Conservation (phyloP, 2,113 vertebrate genomes). For the Buteo buteo region DNA sequence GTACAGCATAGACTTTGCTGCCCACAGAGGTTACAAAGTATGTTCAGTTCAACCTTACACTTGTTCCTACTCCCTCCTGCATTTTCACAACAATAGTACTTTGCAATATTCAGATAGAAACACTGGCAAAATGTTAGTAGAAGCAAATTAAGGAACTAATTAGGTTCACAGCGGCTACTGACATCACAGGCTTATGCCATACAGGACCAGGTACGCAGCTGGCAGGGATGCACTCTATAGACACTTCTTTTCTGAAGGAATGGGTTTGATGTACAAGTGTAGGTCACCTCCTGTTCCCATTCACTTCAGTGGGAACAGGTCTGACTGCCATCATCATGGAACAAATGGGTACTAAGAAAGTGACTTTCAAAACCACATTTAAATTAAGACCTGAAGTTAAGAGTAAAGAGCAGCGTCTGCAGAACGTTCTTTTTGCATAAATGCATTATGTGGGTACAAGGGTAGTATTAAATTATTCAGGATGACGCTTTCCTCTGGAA, state of each 20-base stretch:
- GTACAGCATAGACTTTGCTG: neutral
- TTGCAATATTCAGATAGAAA: neutral
- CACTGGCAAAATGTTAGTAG: neutral
- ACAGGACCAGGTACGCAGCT: neutral
- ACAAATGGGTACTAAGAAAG: neutral
- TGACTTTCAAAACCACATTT: neutral
- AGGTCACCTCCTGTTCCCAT: neutral
- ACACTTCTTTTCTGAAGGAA: neutral
- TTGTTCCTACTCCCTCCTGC: neutral
- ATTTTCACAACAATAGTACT: rapidly evolving
- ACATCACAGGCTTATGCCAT: neutral
- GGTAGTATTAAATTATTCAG: neutral
- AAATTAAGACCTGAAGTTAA: neutral
- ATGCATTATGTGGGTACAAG: neutral
- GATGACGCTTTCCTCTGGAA: neutral
- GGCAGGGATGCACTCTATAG: neutral
- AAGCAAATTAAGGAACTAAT: neutral
- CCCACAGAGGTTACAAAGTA: neutral
- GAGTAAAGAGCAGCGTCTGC: neutral
- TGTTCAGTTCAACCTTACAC: neutral
- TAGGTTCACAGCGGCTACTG: neutral
- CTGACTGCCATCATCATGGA: neutral
- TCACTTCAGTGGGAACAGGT: neutral
- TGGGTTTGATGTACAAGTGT: neutral
- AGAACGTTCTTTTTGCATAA: neutral